Percentiles rank a stretch among this genome's conserved stretches.
These are phyloP conservation scores for Melanotaenia parkinsoni DNA, from an alignment of 2,797 vertebrate genomes.

Conservation along the genomic window DNA sequence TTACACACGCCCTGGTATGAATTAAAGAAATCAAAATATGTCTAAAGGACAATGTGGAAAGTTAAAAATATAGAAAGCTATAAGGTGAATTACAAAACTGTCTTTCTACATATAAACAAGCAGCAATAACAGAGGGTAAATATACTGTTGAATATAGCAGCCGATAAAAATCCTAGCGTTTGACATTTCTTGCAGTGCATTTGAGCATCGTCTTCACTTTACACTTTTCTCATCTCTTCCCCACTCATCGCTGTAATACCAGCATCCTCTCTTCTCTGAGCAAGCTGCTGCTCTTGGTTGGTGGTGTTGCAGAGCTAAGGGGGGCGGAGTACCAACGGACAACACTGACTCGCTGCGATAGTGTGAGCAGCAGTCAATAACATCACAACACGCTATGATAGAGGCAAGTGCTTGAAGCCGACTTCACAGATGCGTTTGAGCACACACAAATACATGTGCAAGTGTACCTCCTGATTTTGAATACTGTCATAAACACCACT, in stretches of 20 bases:
- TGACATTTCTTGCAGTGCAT: slow-evolving; percentile 29
- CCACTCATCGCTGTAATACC: slow-evolving; percentile 36
- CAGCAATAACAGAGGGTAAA: slow-evolving; percentile 46
- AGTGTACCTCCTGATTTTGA: slow-evolving; percentile 14
- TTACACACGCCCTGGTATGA: slow-evolving; percentile 33
- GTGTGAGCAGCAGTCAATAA: slow-evolving; percentile 74
- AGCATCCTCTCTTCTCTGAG: slow-evolving; percentile 63
- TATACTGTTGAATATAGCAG: slow-evolving; percentile 55
- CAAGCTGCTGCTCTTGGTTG: slow-evolving; percentile 64
- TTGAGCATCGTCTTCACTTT: slow-evolving; percentile 33
- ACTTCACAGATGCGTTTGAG: slow-evolving; percentile 15
- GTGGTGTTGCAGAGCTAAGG: slow-evolving; percentile 59
- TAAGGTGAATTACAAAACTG: slow-evolving; percentile 18
- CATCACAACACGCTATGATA: slow-evolving; percentile 68
- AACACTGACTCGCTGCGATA: slow-evolving; percentile 72
- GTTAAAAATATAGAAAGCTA: slow-evolving; percentile 22
- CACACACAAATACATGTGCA: slow-evolving; percentile 20
- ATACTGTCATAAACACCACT: slow-evolving; percentile 17
- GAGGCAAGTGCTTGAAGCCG: slow-evolving; percentile 35
- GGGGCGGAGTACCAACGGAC: slow-evolving; percentile 60
- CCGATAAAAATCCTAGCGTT: slow-evolving; percentile 44
- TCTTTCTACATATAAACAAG: slow-evolving; percentile 52
- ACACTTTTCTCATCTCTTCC: slow-evolving; percentile 19
- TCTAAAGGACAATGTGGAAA: slow-evolving; percentile 12
- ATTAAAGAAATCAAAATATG: slow-evolving; percentile 12